Percentiles rank a stretch among this genome's conserved stretches.
These are phyloP conservation scores for Leistus spinibarbis DNA, from an alignment of 2,888 invertebrate genomes.

Conservation along the genomic window DNA sequence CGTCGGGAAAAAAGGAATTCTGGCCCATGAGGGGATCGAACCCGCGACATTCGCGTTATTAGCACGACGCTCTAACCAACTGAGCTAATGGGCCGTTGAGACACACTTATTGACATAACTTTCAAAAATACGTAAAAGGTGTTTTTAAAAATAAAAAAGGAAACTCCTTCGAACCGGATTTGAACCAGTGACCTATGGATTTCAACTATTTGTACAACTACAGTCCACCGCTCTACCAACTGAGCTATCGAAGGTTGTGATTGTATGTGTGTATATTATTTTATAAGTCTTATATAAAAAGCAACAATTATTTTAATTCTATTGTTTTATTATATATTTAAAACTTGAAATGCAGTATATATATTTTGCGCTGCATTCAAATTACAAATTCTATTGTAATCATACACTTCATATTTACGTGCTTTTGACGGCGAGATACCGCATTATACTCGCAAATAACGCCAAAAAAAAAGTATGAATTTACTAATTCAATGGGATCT, in stretches of 20 bases:
- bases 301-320: too few species aligned
- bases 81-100: slow-evolving; percentile 71
- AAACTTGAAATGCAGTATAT: too few species aligned
- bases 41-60: slow-evolving; percentile 78
- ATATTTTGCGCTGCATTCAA: too few species aligned
- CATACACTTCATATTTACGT: too few species aligned
- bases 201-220: slow-evolving; percentile 42
- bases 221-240: slow-evolving; percentile 56
- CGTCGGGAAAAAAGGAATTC: not conserved
- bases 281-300: too few species aligned
- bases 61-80: slow-evolving; percentile 79
- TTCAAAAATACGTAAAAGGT: not conserved
- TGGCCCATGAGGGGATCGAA: slow-evolving; percentile 78
- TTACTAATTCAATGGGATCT: too few species aligned
- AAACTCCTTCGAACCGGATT: slow-evolving; percentile 23
- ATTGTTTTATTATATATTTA: too few species aligned
- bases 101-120: not conserved
- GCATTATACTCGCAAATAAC: too few species aligned
- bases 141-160: not conserved
- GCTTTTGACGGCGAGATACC: too few species aligned
- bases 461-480: too few species aligned
- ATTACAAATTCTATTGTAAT: too few species aligned
- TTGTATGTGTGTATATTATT: not conserved
- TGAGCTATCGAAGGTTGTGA: slow-evolving; percentile 52
- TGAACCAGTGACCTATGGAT: slow-evolving; percentile 30